phyloP scores from a whole-genome alignment of 2,888 invertebrate species.

The Coelopa pilipes region DNA sequence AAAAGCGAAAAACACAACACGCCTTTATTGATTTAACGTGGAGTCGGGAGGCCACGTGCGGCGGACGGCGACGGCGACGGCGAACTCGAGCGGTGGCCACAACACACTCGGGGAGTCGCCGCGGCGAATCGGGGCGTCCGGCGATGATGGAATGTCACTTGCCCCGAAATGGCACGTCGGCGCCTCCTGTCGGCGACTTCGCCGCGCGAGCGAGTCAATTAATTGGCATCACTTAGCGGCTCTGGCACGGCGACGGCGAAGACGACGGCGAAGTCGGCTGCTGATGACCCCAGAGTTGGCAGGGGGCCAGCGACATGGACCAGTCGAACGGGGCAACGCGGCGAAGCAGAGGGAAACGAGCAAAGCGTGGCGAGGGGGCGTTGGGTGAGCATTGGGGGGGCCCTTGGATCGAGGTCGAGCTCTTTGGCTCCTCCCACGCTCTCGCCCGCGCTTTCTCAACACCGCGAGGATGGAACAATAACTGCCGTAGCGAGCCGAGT shows the following conservation, averaged over 20 bases:
- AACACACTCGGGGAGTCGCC: no score
- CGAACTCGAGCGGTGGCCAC: no score
- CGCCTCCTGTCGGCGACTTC: no score
- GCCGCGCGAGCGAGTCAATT: conserved; percentile 38
- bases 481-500: conserved; percentile 53
- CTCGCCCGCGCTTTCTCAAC: neutral
- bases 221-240: conserved; percentile 47
- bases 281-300: conserved; percentile 44
- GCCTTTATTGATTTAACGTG: conserved; percentile 34
- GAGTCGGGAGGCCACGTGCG: conserved; percentile 5
- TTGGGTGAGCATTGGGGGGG: no score
- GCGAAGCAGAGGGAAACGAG: neutral
- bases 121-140: no score
- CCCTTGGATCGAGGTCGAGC: no score
- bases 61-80: no score
- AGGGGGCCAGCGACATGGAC: conserved; percentile 32
- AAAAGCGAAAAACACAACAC: conserved; percentile 14
- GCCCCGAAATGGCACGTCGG: no score
- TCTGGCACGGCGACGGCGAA: no score
- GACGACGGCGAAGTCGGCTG: conserved; percentile 43
- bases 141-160: no score
- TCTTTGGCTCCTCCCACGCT: no score
- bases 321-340: neutral
- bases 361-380: no score
- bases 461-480: conserved; percentile 8